Percentiles rank a stretch among this genome's conserved stretches.
Evolutionary conservation across 2,888 invertebrate species (phyloP).

Genomic region (Brachyopa scutellaris): DNA sequence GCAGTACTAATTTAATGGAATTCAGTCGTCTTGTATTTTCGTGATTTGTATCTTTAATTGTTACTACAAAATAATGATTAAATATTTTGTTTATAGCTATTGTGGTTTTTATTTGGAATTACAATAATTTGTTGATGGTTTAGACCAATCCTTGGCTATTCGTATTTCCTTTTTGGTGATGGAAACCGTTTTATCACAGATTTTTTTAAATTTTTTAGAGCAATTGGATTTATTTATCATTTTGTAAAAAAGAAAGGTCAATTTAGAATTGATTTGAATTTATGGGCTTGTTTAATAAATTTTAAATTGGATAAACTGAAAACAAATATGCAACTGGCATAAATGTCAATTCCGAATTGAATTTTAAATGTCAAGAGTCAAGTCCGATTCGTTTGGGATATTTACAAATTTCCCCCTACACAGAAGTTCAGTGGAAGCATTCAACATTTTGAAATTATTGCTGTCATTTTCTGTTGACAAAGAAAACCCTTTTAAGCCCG

Average conservation of each 20-base stretch:
- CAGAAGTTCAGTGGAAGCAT: too few relatives aligned
- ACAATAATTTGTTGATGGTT: slow-evolving; percentile 38
- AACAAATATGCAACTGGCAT: background rate
- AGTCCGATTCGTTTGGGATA: too few relatives aligned
- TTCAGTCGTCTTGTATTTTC: slow-evolving; percentile 23
- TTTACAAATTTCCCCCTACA: too few relatives aligned
- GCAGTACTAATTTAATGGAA: background rate
- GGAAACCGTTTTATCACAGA: background rate
- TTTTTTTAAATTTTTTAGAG: slow-evolving; percentile 50
- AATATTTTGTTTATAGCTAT: background rate
- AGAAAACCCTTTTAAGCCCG: too few relatives aligned
- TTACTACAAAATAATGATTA: slow-evolving; percentile 11
- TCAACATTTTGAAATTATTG: background rate
- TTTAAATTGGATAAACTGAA: background rate
- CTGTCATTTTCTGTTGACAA: too few relatives aligned
- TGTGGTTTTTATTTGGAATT: background rate
- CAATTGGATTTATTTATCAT: slow-evolving; percentile 43
- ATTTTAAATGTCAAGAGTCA: too few relatives aligned
- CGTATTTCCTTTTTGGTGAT: slow-evolving; percentile 28
- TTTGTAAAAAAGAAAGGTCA: too few relatives aligned
- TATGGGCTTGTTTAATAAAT: background rate
- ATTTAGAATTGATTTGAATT: too few relatives aligned
- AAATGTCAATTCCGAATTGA: slow-evolving; percentile 17
- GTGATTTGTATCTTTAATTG: slow-evolving; percentile 13
- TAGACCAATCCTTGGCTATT: slow-evolving; percentile 27